These are phyloP conservation scores for Esox niger DNA, from an alignment of 2,113 vertebrate genomes.

Conservation along the genomic window DNA sequence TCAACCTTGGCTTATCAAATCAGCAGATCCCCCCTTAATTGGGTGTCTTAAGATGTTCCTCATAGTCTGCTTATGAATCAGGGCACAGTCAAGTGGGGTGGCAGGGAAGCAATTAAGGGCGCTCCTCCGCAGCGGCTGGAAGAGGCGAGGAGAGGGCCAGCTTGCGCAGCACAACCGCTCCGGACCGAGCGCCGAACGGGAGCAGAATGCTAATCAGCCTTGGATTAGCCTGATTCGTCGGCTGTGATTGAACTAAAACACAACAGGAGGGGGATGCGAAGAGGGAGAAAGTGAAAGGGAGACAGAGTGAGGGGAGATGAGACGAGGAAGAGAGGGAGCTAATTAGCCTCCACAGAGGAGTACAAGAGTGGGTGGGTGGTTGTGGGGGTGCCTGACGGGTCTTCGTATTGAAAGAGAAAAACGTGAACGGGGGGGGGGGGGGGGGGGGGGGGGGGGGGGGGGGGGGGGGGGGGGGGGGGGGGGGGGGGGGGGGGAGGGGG, in stretches of 20 bases:
- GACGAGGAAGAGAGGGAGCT: constrained; percentile 5
- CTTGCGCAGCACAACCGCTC: neutral
- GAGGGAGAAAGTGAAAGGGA: neutral
- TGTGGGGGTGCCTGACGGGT: no score
- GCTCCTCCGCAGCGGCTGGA: neutral
- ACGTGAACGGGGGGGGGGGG: neutral
- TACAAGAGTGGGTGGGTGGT: neutral
- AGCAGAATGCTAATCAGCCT: neutral
- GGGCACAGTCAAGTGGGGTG: neutral
- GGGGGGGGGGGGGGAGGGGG: neutral
- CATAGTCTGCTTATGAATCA: neutral
- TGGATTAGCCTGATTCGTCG: neutral
- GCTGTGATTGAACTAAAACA: neutral
- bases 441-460: neutral
- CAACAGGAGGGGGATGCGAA: neutral
- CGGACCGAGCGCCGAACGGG: neutral
- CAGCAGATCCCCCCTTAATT: neutral
- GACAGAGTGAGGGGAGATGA: neutral
- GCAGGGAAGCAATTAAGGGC: neutral
- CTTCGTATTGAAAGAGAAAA: constrained; percentile 4
- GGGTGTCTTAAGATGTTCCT: neutral
- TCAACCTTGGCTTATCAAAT: neutral
- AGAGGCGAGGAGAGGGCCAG: neutral
- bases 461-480: neutral
- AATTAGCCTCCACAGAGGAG: constrained; percentile 37